Evolutionary conservation across 1,140 invertebrate genomes (phyloP).

Genomic region (Planococcus citri): DNA sequence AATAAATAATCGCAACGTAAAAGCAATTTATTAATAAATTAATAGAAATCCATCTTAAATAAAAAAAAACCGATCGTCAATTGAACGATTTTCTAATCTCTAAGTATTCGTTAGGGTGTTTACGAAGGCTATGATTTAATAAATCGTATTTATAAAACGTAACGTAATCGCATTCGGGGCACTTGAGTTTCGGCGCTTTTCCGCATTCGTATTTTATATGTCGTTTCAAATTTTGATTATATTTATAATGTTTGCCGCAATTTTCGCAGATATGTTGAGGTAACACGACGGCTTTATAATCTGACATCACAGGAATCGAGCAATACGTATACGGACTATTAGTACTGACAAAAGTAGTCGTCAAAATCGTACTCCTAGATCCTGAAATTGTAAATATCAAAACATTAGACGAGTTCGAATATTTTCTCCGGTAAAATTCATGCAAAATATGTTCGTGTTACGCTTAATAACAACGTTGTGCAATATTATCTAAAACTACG

Average conservation of each 20-base stretch:
- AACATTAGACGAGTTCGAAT: no score
- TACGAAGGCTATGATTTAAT: conserved; percentile 7
- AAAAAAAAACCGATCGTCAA: not conserved
- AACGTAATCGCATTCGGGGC: conserved; percentile 35
- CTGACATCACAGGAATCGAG: not conserved
- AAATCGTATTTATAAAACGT: conserved; percentile 21
- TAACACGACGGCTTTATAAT: not conserved
- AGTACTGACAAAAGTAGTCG: not conserved
- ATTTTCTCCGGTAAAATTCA: no score
- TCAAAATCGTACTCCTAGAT: no score
- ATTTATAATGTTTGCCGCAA: conserved; percentile 27
- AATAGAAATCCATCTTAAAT: no score
- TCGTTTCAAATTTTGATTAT: conserved; percentile 26
- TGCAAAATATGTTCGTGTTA: no score
- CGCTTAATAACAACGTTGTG: no score
- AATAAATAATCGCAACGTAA: no score
- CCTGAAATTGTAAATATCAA: no score
- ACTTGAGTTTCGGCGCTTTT: conserved; percentile 46
- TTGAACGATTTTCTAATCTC: not conserved
- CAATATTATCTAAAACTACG: no score
- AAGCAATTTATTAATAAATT: no score
- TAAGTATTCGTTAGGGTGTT: conserved; percentile 6
- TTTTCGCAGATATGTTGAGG: not conserved
- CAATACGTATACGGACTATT: no score
- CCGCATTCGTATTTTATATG: conserved; percentile 29